Percentiles rank a stretch among this genome's conserved stretches.
These are phyloP conservation scores for Rhincodon typus DNA, from an alignment of 2,797 vertebrate species.

Conservation along the genomic window DNA sequence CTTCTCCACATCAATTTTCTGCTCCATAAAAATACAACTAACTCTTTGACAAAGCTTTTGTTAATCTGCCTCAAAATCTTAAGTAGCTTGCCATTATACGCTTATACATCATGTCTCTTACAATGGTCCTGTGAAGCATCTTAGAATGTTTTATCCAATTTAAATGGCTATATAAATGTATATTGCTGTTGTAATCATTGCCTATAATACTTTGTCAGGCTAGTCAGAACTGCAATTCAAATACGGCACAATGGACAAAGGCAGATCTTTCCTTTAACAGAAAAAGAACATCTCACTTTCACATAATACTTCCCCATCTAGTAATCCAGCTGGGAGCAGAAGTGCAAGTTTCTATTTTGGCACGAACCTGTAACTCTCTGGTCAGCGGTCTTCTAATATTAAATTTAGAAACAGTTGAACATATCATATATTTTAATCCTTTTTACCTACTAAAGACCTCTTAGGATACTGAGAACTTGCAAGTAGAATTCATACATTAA, in stretches of 20 bases:
- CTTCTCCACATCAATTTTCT: not conserved
- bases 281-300: slow-evolving; percentile 28
- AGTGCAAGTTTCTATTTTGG: not conserved
- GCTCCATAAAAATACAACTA: too few relatives aligned
- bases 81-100: not conserved
- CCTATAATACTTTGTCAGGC: not conserved
- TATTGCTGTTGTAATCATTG: not conserved
- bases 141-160: not conserved
- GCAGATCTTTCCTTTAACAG: not conserved
- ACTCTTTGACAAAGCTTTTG: not conserved
- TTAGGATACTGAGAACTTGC: not conserved
- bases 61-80: not conserved
- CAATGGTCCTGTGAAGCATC: not conserved
- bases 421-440: not conserved
- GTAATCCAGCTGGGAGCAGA: slow-evolving; percentile 3
- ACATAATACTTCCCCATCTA: slow-evolving; percentile 23
- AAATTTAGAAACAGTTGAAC: not conserved
- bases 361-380: not conserved
- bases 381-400: not conserved
- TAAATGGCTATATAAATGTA: not conserved
- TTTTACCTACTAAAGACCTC: not conserved
- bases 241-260: not conserved
- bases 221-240: slow-evolving; percentile 2
- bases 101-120: not conserved
- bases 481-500: not conserved